A percentile compares a stretch with the other conserved stretches of the same genome.
phyloP scores from a whole-genome alignment of 2,113 vertebrate genomes.

The Dasyprocta punctata region DNA sequence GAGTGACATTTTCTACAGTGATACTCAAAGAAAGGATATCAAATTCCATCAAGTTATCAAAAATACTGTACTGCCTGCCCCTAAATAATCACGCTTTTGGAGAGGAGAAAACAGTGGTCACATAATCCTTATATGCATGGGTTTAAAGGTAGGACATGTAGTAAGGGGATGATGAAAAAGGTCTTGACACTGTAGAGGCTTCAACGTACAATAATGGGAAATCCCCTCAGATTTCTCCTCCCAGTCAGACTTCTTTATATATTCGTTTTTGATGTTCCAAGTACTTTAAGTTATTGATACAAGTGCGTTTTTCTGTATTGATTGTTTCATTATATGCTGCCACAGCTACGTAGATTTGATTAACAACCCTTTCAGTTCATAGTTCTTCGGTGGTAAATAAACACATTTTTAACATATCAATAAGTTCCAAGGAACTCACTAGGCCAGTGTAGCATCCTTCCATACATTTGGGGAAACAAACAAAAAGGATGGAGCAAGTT shows the following conservation, averaged over 20 bases:
- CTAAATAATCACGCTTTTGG: constrained; percentile 2
- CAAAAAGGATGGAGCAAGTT: constrained; percentile 79
- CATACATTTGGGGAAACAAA: constrained; percentile 60
- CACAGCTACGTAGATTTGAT: constrained; percentile 78
- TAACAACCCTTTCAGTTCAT: constrained; percentile 73
- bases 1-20: constrained; percentile 74
- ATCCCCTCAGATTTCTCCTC: constrained; percentile 68
- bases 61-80: constrained; percentile 12
- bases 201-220: constrained; percentile 66
- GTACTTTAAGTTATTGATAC: constrained; percentile 77
- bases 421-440: constrained; percentile 83
- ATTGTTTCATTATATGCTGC: constrained; percentile 81
- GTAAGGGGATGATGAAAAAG: constrained; percentile 55
- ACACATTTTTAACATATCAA: constrained; percentile 81
- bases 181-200: constrained; percentile 38
- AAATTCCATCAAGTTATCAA: constrained; percentile 55
- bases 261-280: constrained; percentile 61
- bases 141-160: constrained; percentile 68
- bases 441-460: constrained; percentile 69
- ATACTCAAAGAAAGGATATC: constrained; percentile 75
- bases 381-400: constrained; percentile 82
- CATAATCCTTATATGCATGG: constrained; percentile 61
- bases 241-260: constrained; percentile 69
- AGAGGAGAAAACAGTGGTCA: background rate
- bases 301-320: constrained; percentile 80